Base-by-base conservation (phyloP, 1,140 invertebrate species). In the Hycleus cichorii region DNA sequence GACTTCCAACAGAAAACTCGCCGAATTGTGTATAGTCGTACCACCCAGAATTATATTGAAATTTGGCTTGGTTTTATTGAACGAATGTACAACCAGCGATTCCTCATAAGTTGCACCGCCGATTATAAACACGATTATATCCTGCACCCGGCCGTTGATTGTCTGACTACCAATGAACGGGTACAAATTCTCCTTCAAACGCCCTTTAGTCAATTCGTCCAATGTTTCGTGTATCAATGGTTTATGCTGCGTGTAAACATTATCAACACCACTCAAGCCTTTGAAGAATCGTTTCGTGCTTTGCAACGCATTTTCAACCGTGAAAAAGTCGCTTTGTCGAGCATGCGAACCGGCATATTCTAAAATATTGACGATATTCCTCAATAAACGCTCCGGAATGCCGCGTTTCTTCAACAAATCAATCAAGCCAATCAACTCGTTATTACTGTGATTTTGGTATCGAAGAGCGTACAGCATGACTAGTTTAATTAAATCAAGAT, bases 71-170 rank as follows among this genome's bases (percentile, higher is more conserved):
- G 79, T 78, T 76, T 87, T 82, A 76, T 97, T 92, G 57, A 95
- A 76, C 71, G 64, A 84, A 75, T 97, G 84, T 5, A 98, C 87
- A 46, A 85, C 82, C 3, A 92, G 72, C 2, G 94, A 88, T 78
- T 99, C 97, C 75, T 98, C 97, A 70, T 96, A 98, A 0, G 97
- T 99, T 12, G 87, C 81, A n/a, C 97, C 97, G 18, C 97, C 97
- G 60, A 98, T 83, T 12, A 97, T 88, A 70, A 98, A 98, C 6
- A 97, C 84, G 47, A 99, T 89, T 3, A 98, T 82, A 72, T 97
- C 93, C 71, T 93, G 87, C 1, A 90, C 89, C 69, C 81, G 74
- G 32, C 80, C 67, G 11, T 77, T 76, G 49, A 74, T 74, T 56
- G 71, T 68, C 57, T 75, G 75, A 78, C 81, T 72, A 8, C 87